These are phyloP conservation scores for Drosophila lini DNA, from an alignment of 1,140 invertebrate genomes.

Conservation along the genomic window DNA sequence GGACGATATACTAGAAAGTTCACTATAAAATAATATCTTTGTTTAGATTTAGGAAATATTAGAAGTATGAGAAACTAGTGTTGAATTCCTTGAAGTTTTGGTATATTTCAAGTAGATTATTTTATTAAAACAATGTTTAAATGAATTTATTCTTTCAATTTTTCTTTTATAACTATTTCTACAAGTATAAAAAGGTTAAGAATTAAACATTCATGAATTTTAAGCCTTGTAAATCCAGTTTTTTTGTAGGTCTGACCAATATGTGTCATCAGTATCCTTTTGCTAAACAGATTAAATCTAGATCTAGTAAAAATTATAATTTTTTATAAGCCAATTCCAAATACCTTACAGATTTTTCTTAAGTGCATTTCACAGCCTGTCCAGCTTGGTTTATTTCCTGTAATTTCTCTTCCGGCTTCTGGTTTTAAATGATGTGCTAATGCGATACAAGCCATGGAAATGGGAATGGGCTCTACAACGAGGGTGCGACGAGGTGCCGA, in stretches of 20 bases:
- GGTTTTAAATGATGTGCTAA: slow-evolving; percentile 73
- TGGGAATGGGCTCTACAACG: slow-evolving; percentile 13
- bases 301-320: neutral
- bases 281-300: neutral
- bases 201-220: neutral
- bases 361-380: slow-evolving; percentile 26
- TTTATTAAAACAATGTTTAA: neutral
- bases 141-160: neutral
- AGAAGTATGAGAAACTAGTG: too few species aligned
- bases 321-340: neutral
- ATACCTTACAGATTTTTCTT: neutral
- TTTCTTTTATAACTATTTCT: neutral
- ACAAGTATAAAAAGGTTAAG: neutral
- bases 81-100: neutral
- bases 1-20: neutral
- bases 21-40: neutral
- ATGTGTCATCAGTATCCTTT: neutral
- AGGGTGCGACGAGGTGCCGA: slow-evolving; percentile 24
- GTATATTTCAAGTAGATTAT: neutral
- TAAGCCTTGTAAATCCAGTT: neutral
- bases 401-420: slow-evolving; percentile 19
- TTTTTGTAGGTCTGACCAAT: neutral
- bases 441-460: slow-evolving; percentile 56
- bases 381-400: slow-evolving; percentile 32
- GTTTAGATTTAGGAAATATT: neutral